Base-by-base conservation (phyloP, 2,113 vertebrate genomes). In the Prochilodus magdalenae region DNA sequence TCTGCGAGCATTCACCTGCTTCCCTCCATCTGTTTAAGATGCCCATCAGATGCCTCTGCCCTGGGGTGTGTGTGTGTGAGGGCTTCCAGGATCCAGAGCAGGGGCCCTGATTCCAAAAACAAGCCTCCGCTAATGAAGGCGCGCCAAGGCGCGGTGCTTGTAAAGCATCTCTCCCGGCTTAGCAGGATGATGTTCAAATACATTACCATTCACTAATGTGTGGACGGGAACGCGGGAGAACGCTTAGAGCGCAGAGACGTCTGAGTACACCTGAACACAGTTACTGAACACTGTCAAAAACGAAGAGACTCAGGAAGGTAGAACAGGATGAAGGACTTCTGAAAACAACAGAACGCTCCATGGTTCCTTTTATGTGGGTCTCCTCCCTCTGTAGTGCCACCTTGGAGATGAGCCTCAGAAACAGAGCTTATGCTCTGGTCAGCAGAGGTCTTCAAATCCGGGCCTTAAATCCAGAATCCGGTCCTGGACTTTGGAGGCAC, bases 21-120 rank as follows among this genome's bases (percentile, higher is more conserved):
- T 59, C 73, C n/a, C 8, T 40, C 73, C 73, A 60, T 75, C 51
- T 75, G 51, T 75, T 75, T n/a, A n/a, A 36, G 30, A 24, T 36
- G 30, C 73, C 55, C 18, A n/a, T 44, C 73, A 16, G 30, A 27
- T 49, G 4, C 40, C 44, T 51, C 5, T 44, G 49, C 70, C 22
- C 15, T 16, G 24, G 70, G 66, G 70, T 57, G 4, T 57, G 22
- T 57, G 22, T 57, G 14, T 22, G 55, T 57, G 22, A 57, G 55
- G 13, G 7, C 55, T 57, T 57, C 49, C 55, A n/a, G 55, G 55
- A 57, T 18, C 14, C 49, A 18, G 49, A 51, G 49, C 49, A 51
- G 15, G 15, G 14, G 49, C 49, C 49, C 16, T 51, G 49, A 51
- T 15, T 51, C 49, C 7, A 7, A 51, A 51, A 51, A 51, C 49